A percentile compares a stretch with the other conserved stretches of the same genome.
These are phyloP conservation scores for Colaptes auratus DNA, from an alignment of 2,113 vertebrate genomes.

Conservation along the genomic window DNA sequence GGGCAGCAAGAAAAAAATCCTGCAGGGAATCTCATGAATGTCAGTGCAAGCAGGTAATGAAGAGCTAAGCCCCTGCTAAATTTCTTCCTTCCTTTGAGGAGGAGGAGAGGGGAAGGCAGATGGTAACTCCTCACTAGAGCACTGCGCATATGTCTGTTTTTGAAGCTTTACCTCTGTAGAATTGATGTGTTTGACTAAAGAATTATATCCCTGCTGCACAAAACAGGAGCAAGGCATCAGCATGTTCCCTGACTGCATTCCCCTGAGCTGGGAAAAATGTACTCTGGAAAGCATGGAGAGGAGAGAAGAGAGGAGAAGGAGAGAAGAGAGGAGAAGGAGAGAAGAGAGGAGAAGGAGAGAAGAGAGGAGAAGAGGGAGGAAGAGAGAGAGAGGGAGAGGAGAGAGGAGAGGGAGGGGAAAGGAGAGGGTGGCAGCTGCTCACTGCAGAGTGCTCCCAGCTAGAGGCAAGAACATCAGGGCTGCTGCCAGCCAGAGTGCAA, in stretches of 20 bases:
- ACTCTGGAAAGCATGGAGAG: not conserved
- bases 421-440: not conserved
- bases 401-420: not conserved
- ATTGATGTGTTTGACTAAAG: conserved; percentile 36
- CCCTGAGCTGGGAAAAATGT: not conserved
- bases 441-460: not conserved
- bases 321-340: no score
- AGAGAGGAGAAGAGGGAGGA: no score
- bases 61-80: conserved; percentile 48
- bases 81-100: conserved; percentile 63
- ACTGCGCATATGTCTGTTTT: conserved; percentile 31
- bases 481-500: not conserved
- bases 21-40: conserved; percentile 64
- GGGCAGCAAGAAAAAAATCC: conserved; percentile 59
- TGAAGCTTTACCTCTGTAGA: conserved; percentile 47
- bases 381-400: no score
- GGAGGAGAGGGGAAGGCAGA: conserved; percentile 59
- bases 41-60: conserved; percentile 61
- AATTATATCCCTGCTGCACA: conserved; percentile 21
- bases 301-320: not conserved
- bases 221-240: conserved; percentile 56
- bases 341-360: no score
- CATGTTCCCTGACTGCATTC: not conserved
- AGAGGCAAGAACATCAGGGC: not conserved
- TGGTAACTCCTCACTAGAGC: conserved; percentile 34